Conservation (phyloP, 1,140 invertebrate genomes). For the Sminthurides bifidus region DNA sequence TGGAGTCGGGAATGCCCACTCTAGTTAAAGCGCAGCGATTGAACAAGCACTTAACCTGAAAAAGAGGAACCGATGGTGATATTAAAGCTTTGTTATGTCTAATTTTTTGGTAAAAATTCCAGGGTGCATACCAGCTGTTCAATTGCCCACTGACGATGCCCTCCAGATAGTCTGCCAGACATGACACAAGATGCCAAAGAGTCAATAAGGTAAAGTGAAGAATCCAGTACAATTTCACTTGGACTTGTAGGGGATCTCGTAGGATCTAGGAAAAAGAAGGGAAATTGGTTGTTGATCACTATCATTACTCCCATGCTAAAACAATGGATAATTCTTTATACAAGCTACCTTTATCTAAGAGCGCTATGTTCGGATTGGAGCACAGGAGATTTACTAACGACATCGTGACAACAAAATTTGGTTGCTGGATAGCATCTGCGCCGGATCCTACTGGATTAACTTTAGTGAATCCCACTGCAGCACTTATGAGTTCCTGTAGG, state of each 20-base stretch:
- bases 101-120: slow-evolving; percentile 3
- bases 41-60: slow-evolving; percentile 30
- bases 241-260: slow-evolving; percentile 27
- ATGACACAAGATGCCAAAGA: slow-evolving; percentile 50
- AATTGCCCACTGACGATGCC: slow-evolving; percentile 48
- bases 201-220: slow-evolving; percentile 46
- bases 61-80: not conserved
- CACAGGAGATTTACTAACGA: slow-evolving; percentile 46
- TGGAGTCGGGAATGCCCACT: slow-evolving; percentile 27
- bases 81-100: not conserved
- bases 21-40: slow-evolving; percentile 33
- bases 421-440: slow-evolving; percentile 21
- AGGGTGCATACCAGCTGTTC: slow-evolving; percentile 42
- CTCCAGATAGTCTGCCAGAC: slow-evolving; percentile 40
- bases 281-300: not conserved
- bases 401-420: slow-evolving; percentile 48
- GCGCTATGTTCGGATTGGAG: slow-evolving; percentile 33
- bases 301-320: not conserved
- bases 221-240: slow-evolving; percentile 32
- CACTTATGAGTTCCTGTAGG: slow-evolving; percentile 43
- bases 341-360: slow-evolving; percentile 35
- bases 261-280: slow-evolving; percentile 13
- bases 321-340: not conserved
- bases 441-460: slow-evolving; percentile 8
- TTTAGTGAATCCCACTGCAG: slow-evolving; percentile 39